Base-by-base conservation (phyloP, 2,797 vertebrate species). In the Distichodus sexfasciatus region DNA sequence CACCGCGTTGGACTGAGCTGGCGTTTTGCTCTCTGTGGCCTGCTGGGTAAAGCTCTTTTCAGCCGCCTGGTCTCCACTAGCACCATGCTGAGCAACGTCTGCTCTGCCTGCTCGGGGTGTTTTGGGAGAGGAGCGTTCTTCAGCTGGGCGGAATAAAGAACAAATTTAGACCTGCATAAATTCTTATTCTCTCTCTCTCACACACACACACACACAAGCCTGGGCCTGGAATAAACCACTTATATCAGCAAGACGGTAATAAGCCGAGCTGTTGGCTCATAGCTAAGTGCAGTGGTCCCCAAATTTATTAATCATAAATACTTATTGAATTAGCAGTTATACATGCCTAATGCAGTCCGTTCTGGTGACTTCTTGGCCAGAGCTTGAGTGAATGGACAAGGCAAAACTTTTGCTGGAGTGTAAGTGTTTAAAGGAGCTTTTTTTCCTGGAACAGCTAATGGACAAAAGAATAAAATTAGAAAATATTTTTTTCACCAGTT, bases 391-490 rank as follows among this genome's bases (percentile, higher is more conserved):
- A 91, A 82, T 41, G 91, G 86, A 33, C 89, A 91, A 66, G 93
- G 92, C 23, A 93, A 91, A 72, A 94, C 90, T 80, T 91, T 94
- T 48, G 92, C 83, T 76, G 93, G 92, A 38, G 90, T 92, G 2
- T 94, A 94, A 1, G 90, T 94, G 85, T 95, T 95, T 81, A 95
- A 86, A 78, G 90, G 77, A 46, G 79, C 59, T 83, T 93, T 95
- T 84, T 89, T 93, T 83, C 86, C 80, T 71, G 87, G 79, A 48
- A 64, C 51, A 82, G 90, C 86, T 84, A 83, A 83, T 38, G 38
- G 60, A 26, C 62, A 74, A 53, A 81, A 51, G 60, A 83, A 48
- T 78, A 84, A 81, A 47, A 46, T 36, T 15, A 10, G 12, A 50
- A n/a, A n/a, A n/a, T n/a, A n/a, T n/a, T n/a, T n/a, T n/a, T n/a